These are phyloP conservation scores for Cyprinodon variegatus DNA, from an alignment of 2,113 vertebrate genomes.

Conservation along the genomic window DNA sequence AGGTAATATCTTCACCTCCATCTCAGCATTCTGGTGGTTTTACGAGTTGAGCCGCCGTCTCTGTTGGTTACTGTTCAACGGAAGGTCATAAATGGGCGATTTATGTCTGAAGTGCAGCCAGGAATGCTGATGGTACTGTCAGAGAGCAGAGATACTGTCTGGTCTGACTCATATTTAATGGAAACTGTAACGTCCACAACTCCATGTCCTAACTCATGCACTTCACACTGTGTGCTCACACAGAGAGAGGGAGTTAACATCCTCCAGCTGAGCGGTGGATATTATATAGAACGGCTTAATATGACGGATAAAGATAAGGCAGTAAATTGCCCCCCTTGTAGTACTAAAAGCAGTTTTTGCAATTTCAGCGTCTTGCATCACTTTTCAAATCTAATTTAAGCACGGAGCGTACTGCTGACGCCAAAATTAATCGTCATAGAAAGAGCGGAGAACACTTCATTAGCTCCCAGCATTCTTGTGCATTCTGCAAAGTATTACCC, in stretches of 20 bases:
- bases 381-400: conserved; percentile 46
- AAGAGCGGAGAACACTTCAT: conserved; percentile 40
- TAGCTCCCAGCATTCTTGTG: conserved; percentile 25
- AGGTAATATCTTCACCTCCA: conserved; percentile 52
- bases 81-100: conserved; percentile 70
- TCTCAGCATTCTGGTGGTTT: conserved; percentile 56
- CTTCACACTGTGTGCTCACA: conserved; percentile 40
- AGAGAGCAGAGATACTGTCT: conserved; percentile 47
- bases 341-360: conserved; percentile 27
- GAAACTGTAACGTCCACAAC: conserved; percentile 53
- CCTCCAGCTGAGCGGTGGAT: conserved; percentile 25
- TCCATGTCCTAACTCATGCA: conserved; percentile 31
- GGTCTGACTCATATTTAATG: conserved; percentile 53
- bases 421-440: conserved; percentile 26
- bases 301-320: conserved; percentile 13
- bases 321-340: conserved; percentile 28
- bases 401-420: conserved; percentile 5
- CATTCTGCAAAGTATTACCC: conserved; percentile 12
- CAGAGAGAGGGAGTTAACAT: conserved; percentile 31
- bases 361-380: conserved; percentile 55
- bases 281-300: conserved; percentile 28
- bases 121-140: conserved; percentile 64
- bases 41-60: conserved; percentile 55
- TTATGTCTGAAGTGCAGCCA: conserved; percentile 62
- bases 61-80: conserved; percentile 70